Evolutionary conservation across 35 echinoderm and acorn worm species (phyloP), one percentile per base, ranked within the genome.

Genomic region (Acanthaster planci): DNA sequence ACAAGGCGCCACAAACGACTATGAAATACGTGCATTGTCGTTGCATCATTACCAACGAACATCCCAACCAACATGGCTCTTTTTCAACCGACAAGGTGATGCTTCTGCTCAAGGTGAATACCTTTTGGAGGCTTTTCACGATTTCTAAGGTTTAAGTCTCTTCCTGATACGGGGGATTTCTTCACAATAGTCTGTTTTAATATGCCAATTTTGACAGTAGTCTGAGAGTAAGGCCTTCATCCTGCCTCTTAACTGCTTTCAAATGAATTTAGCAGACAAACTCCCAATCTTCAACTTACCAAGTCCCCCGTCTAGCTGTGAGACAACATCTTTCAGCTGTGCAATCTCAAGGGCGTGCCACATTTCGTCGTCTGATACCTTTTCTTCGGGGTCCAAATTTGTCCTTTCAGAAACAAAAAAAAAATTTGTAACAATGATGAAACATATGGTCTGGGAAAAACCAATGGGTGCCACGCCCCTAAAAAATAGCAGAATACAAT

Each of bases 271-370:
- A 35, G 17, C 60, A 67, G n/a, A 67, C 32, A 27, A 5, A 67
- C 4, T 7, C 18, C n/a, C 4, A 67, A 6, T 77, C 12, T 18
- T 32, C 3, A 1, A 80, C 87, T 64, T 76, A 97, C 94, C 94
- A 77, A 97, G 53, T 23, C 77, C 78, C 29, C 76, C 77, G 21
- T 92, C 83, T 12, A 97, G 47, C 0, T 89, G 79, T 22, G 35
- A 56, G 6, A 97, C 89, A 38, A 87, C 86, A 76, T 80, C 82
- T 39, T 89, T 97, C 14, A 97, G 85, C 52, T 97, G 94, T 37
- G 89, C 94, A n/a, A 97, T 97, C 19, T 92, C 94, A 8, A 97
- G 60, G 6, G 94, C 81, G 51, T 97, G 82, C 94, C 94, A 97
- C n/a, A 97, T 67, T 31, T 97, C 86, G n/a, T 89, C 52, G 56